Evolutionary conservation across 2,797 vertebrate genomes (phyloP), one percentile per base, ranked within the genome.

Genomic region (Anguilla megastoma): DNA sequence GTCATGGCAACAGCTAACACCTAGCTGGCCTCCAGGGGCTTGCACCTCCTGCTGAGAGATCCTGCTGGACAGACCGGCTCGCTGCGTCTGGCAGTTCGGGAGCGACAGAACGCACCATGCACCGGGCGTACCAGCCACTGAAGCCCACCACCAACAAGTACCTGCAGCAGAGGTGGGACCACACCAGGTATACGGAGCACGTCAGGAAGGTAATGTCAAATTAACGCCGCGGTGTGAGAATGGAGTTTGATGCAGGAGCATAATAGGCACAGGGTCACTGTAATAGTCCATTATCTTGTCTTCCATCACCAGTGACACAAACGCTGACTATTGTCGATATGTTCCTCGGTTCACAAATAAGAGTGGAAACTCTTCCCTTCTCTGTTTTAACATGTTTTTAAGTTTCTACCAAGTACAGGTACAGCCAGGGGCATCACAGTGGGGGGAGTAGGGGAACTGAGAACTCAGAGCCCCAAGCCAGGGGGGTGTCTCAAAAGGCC

Each of bases 81-180:
- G 21, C 14, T 54, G 27, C 56, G 88, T 54, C 66, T 33, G 48
- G 21, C 2, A 0, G 87, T 85, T 56, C 58, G 66, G 80, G 58
- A 85, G 54, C 8, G 1, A 56, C 45, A 52, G 27, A 86, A 69
- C 18, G 83, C 86, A 86, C 2, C 56, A 97, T 96, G 96, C 93
- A 96, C 87, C 88, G 92, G 90, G 94, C 94, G 0, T 96, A 95
- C 88, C 96, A 96, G 90, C 95, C 96, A 0, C 60, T 95, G 0
- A 91, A 95, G n/a, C 96, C 96, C 0, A 88, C 94, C 83, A 92
- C 95, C 82, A 97, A 94, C 92, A 94, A 93, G 21, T 95, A 93
- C 89, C 94, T 97, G 89, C 96, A 96, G 93, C 93, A 94, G 84
- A 91, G 93, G 89, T 97, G 96, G 96, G 96, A 97, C 93, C 93